phyloP scores from a whole-genome alignment of 2,797 vertebrate genomes.

The Hyperoplus immaculatus region DNA sequence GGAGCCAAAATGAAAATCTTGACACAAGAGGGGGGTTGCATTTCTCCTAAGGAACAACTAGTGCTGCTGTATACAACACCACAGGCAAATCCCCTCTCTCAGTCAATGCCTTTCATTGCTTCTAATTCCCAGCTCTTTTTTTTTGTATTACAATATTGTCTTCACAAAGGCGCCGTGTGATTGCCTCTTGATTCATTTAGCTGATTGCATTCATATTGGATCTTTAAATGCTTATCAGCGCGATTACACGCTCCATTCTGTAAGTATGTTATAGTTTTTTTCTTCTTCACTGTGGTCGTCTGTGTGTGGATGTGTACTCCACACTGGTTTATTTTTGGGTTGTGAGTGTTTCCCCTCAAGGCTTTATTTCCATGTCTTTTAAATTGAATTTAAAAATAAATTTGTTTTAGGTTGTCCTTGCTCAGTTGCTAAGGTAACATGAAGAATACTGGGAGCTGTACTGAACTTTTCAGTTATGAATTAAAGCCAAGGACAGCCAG shows the following conservation, averaged over 20 bases:
- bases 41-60: conserved; percentile 7
- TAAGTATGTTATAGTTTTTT: conserved; percentile 53
- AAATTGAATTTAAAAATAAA: conserved; percentile 41
- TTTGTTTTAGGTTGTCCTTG: conserved; percentile 68
- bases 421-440: conserved; percentile 85
- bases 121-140: conserved; percentile 46
- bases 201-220: conserved; percentile 55
- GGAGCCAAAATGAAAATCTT: conserved; percentile 24
- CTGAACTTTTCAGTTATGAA: conserved; percentile 72
- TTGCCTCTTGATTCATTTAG: conserved; percentile 71
- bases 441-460: conserved; percentile 67
- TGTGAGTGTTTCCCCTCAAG: conserved; percentile 8
- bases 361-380: conserved; percentile 55
- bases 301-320: conserved; percentile 47
- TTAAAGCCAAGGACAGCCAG: conserved; percentile 77
- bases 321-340: conserved; percentile 1
- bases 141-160: conserved; percentile 44
- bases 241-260: conserved; percentile 71
- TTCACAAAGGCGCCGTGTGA: conserved; percentile 45
- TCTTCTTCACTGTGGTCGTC: conserved; percentile 18
- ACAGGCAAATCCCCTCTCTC: conserved; percentile 20
- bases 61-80: background rate
- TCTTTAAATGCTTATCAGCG: conserved; percentile 69
- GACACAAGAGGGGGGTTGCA: background rate
- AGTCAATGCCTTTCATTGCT: conserved; percentile 20